Percentiles rank a stretch among this genome's conserved stretches.
Conservation (phyloP, 92 coral and sea anemone genomes). For the Ricordea florida region DNA sequence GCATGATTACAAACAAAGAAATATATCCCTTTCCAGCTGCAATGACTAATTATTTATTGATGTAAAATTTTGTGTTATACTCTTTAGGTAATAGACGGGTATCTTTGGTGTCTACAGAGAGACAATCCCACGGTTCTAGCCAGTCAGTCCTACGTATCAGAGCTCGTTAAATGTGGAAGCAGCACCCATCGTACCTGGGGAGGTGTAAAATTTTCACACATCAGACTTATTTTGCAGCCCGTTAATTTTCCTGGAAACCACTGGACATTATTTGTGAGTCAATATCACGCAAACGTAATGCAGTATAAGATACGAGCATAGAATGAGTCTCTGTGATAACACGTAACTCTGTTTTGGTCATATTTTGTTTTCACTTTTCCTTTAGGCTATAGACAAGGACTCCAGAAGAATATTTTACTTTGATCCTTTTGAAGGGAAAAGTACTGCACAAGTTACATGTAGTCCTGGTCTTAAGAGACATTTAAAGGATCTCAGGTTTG, state of each 20-base stretch:
- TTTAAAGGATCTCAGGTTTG: not conserved
- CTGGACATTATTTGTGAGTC: conserved; percentile 64
- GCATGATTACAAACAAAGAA: not conserved
- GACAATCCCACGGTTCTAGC: conserved; percentile 30
- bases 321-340: no score
- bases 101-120: conserved; percentile 35
- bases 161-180: conserved; percentile 30
- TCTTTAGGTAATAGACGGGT: conserved; percentile 48
- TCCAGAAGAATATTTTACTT: not conserved
- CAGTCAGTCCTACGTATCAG: conserved; percentile 52
- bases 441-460: not conserved
- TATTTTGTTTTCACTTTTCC: no score
- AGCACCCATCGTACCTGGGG: conserved; percentile 60
- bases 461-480: not conserved
- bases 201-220: conserved; percentile 38
- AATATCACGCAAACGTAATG: not conserved
- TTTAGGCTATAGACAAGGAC: not conserved
- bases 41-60: not conserved
- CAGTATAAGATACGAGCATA: not conserved
- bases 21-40: not conserved
- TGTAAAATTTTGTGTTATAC: not conserved
- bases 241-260: conserved; percentile 46
- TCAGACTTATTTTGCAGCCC: conserved; percentile 46
- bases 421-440: not conserved
- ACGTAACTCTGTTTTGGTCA: no score